These are phyloP conservation scores for Varanus komodoensis DNA, from an alignment of 2,113 vertebrate genomes.

Conservation along the genomic window DNA sequence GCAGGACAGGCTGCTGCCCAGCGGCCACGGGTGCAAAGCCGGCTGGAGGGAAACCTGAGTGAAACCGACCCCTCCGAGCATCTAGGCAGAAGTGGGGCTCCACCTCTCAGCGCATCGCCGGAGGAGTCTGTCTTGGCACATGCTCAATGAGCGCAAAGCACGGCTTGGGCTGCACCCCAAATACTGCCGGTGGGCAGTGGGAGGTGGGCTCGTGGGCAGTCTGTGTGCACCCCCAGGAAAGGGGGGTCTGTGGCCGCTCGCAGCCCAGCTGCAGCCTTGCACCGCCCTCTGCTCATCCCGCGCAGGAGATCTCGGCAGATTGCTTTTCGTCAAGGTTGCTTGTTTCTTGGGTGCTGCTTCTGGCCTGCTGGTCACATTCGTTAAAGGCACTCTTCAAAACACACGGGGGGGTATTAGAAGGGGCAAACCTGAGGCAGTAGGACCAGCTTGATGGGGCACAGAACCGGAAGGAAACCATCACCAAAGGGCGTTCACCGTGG, in stretches of 20 bases:
- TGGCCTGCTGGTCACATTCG: too few relatives aligned
- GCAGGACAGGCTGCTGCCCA: too few relatives aligned
- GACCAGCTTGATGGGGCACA: neutral
- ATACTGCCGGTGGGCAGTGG: neutral
- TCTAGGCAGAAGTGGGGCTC: neutral
- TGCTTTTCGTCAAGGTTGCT: neutral
- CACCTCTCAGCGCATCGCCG: neutral
- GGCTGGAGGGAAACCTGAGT: neutral
- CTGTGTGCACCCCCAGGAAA: neutral
- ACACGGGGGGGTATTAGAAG: accelerated
- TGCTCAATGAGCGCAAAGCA: too few relatives aligned
- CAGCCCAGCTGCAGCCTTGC: neutral
- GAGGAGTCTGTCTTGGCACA: neutral
- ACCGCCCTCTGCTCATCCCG: neutral
- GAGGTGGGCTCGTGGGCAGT: neutral
- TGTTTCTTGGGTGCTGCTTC: neutral
- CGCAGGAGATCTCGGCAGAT: neutral
- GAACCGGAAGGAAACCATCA: neutral
- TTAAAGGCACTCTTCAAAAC: too few relatives aligned
- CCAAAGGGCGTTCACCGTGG: neutral
- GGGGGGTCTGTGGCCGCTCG: neutral
- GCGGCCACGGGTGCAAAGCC: neutral
- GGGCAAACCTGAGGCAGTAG: neutral
- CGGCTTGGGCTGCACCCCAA: neutral
- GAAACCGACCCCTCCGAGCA: neutral